Evolutionary conservation across 92 coral and sea anemone species (phyloP), one percentile per base, ranked within the genome.

Genomic region (Scolanthus callimorphus): DNA sequence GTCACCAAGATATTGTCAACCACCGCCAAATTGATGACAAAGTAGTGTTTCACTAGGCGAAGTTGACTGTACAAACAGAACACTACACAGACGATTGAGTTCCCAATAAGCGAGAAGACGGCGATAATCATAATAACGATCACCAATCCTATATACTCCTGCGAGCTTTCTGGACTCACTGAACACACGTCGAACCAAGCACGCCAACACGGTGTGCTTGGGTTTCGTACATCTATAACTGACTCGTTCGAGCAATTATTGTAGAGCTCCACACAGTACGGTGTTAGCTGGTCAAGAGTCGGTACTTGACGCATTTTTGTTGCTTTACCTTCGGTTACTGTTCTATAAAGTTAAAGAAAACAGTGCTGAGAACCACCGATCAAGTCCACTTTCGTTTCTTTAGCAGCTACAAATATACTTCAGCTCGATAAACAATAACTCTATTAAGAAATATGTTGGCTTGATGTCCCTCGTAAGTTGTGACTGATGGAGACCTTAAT

Each of bases 1-100:
- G 73, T 67, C 0, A 77, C 96, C 2, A 92, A 60, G 20, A 92
- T 52, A 34, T 80, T 78, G 55, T 92, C 96, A 1, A 87, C 94
- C 11, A 81, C 81, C 1, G 92, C 88, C 39, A 92, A 76, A 58
- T 92, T 92, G 19, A 92, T 69, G 13, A 92, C 91, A 31, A 92
- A 92, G 62, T 80, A 92, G 56, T 92, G 92, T 46, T 90, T 84
- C 25, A 79, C 83, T 4, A 78, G 61, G 2, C 92, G 84, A n/a
- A 92, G 88, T 29, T 92, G 90, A 47, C 69, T 73, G 59, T 74
- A 72, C 46, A 76, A 25, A 34, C n/a, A 59, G 56, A 84, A 92
- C 3, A 92, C 98, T 10, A 88, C 11, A 65, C 96, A 92, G 3
- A 88, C 96, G 38, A 92, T 59, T 1, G 79, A 57, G 61, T 92